Evolutionary conservation across 2,797 vertebrate species (phyloP), one percentile per base, ranked within the genome.

Genomic region (Cyprinella venusta): DNA sequence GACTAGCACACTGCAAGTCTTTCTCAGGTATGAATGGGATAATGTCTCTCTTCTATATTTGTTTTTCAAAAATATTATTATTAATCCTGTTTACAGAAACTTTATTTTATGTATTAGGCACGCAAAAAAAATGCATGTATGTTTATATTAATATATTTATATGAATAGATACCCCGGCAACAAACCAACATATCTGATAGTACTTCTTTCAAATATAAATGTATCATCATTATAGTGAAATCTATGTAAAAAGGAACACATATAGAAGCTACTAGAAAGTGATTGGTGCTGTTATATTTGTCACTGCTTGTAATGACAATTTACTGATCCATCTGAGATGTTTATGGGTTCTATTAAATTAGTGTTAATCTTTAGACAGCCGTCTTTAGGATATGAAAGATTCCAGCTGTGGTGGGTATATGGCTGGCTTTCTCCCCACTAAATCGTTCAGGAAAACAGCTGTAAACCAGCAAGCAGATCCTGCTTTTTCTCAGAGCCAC

Each of bases 351-450:
- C 42, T 81, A 81, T 70, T 72, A 81, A 83, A 84, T 82, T 80
- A 64, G 68, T 69, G 84, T 74, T 79, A 56, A 88, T 88, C 63
- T 83, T 50, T 48, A 36, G 45, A 70, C 82, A 76, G 68, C 54
- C 81, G 65, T 86, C 78, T 86, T 84, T 79, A 83, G 87, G 76
- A 77, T 40, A 83, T 69, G 45, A 85, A 65, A 85, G 82, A 84
- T 82, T 87, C 85, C 87, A 89, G 86, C 88, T 87, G 86, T 67
- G 75, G 45, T 6, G 59, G 24, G 56, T 59, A 84, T 48, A 84
- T 48, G 79, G 26, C 63, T 54, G 72, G 33, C 38, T 48, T 77
- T 67, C 76, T 83, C 78, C 84, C 67, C 16, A 64, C 86, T 84
- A 85, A 52, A 82, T 87, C 80, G 88, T 72, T 79, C 67, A 69